These are phyloP conservation scores for Diabrotica balteata DNA, from an alignment of 2,888 invertebrate genomes.

Conservation along the genomic window DNA sequence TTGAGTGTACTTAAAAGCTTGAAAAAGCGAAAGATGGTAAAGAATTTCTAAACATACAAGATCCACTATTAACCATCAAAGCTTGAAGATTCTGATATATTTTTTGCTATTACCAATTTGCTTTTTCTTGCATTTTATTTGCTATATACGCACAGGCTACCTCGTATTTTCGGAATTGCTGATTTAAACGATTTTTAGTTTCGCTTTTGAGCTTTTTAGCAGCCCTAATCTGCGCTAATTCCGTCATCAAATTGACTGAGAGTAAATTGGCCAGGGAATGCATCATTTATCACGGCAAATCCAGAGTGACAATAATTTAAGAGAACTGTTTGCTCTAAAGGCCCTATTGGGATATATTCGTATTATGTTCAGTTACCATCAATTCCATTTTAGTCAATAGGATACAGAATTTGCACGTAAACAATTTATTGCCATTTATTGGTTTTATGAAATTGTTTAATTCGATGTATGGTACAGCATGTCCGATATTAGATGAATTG, in stretches of 20 bases:
- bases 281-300: slow-evolving; percentile 28
- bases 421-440: slow-evolving; percentile 21
- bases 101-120: too few relatives aligned
- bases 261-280: slow-evolving; percentile 26
- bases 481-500: too few relatives aligned
- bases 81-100: too few relatives aligned
- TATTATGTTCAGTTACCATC: slow-evolving; percentile 34
- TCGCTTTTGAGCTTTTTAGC: slow-evolving; percentile 11
- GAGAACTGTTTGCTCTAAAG: slow-evolving; percentile 33
- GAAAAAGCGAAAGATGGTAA: too few relatives aligned
- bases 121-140: too few relatives aligned
- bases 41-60: too few relatives aligned
- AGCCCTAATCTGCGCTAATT: slow-evolving; percentile 19
- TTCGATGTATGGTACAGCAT: too few relatives aligned
- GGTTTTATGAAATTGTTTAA: slow-evolving; percentile 13
- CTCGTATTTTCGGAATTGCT: background rate
- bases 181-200: background rate
- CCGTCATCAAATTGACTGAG: slow-evolving; percentile 17
- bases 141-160: too few relatives aligned
- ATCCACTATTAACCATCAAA: too few relatives aligned
- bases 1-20: too few relatives aligned
- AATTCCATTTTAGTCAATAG: slow-evolving; percentile 29
- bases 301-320: slow-evolving; percentile 34
- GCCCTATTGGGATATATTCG: slow-evolving; percentile 24
- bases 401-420: slow-evolving; percentile 24